Percentiles rank a stretch among this genome's conserved stretches.
Conservation (phyloP, 2,113 vertebrate species). For the Brevimyrus niger region DNA sequence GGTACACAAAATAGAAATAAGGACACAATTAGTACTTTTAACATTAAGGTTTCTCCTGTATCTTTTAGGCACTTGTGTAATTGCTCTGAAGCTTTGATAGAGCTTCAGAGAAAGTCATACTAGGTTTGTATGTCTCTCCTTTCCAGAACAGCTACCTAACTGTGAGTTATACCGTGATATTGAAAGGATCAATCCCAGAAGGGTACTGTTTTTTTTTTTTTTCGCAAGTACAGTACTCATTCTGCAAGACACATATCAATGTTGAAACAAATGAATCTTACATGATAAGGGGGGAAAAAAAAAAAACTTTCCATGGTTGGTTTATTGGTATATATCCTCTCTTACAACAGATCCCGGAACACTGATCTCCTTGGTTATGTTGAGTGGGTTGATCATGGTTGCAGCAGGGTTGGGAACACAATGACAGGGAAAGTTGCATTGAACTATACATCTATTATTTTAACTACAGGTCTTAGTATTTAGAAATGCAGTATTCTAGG, state of each 20-base stretch:
- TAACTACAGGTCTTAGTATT: background rate
- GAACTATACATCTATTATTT: background rate
- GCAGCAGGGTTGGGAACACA: background rate
- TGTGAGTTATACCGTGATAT: background rate
- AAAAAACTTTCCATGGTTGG: background rate
- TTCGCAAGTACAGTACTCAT: background rate
- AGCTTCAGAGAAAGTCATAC: background rate
- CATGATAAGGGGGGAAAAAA: background rate
- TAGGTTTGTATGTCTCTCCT: background rate
- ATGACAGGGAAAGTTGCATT: background rate
- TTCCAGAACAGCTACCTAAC: background rate
- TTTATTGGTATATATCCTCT: background rate
- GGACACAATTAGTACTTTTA: background rate
- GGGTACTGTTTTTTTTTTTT: background rate
- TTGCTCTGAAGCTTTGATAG: background rate
- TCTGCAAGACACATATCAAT: background rate
- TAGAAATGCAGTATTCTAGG: background rate
- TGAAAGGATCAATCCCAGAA: background rate
- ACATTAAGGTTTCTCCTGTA: background rate
- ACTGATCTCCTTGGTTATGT: background rate
- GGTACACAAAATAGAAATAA: background rate
- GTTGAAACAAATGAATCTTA: background rate
- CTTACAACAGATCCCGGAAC: background rate
- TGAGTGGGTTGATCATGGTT: background rate
- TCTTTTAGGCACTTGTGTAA: background rate